Percentiles rank a stretch among this genome's conserved stretches.
These are phyloP conservation scores for Indicator maculatus DNA, from an alignment of 2,113 vertebrate species.

Conservation along the genomic window DNA sequence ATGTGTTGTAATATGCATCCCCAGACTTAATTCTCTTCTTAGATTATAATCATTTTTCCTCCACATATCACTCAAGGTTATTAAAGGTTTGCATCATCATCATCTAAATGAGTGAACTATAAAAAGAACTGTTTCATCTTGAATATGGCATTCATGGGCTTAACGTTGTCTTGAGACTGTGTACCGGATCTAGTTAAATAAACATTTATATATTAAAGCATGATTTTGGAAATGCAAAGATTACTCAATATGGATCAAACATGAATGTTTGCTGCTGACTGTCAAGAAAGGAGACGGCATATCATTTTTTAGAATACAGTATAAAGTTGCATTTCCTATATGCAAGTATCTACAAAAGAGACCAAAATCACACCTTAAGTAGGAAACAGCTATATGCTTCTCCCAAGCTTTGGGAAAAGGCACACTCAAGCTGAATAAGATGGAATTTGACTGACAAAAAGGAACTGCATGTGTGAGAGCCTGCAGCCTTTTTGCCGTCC, in stretches of 20 bases:
- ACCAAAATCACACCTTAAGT: neutral
- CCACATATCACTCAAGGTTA: neutral
- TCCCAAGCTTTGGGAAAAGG: neutral
- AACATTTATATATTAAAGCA: neutral
- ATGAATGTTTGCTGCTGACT: neutral
- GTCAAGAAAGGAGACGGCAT: neutral
- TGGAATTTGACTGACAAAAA: neutral
- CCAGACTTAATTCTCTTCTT: neutral
- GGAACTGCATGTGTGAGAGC: neutral
- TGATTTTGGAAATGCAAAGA: neutral
- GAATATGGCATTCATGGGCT: neutral
- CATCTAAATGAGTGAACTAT: neutral
- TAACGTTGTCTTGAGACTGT: neutral
- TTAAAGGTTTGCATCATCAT: neutral
- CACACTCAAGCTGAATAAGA: neutral
- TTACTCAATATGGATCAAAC: neutral
- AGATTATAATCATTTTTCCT: neutral
- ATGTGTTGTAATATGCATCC: neutral
- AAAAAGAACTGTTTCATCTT: neutral
- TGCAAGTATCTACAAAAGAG: neutral
- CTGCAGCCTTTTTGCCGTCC: conserved; percentile 11
- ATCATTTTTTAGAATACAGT: neutral
- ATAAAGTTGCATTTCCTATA: neutral
- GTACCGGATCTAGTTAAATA: neutral
- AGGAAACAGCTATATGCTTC: neutral